A percentile compares a stretch with the other conserved stretches of the same genome.
These are phyloP conservation scores for Myotis pilosus DNA, from an alignment of 2,797 vertebrate species.

Conservation along the genomic window DNA sequence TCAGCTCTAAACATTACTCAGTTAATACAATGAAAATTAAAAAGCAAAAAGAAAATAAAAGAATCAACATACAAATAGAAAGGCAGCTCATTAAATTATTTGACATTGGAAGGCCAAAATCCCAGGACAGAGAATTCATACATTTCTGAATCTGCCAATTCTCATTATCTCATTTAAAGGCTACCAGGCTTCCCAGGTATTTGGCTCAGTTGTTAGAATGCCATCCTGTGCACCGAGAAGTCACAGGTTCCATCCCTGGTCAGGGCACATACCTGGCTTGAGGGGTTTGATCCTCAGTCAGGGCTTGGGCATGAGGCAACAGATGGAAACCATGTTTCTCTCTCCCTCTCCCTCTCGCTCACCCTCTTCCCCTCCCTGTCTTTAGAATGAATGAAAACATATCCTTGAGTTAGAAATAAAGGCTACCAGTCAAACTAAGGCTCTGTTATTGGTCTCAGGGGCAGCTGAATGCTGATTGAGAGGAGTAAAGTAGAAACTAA, in stretches of 20 bases:
- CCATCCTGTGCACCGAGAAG: not conserved
- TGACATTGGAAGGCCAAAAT: not conserved
- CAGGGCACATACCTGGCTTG: not conserved
- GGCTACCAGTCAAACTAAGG: not conserved
- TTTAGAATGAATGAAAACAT: not conserved
- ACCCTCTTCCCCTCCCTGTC: not conserved
- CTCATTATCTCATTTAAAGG: not conserved
- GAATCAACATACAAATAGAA: not conserved
- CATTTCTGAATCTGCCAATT: not conserved
- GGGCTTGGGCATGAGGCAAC: not conserved
- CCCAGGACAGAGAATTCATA: not conserved
- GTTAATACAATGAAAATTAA: conserved; percentile 22
- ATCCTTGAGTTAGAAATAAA: not conserved
- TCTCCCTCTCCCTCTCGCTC: not conserved
- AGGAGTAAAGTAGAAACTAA: not conserved
- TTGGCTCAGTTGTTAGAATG: not conserved
- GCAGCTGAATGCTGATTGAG: not conserved
- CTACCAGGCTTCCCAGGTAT: not conserved
- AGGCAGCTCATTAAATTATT: not conserved
- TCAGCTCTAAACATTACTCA: conserved; percentile 28
- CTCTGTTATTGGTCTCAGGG: not conserved
- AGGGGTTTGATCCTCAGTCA: not conserved
- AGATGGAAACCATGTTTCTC: not conserved
- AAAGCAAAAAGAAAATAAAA: not conserved
- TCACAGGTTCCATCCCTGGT: not conserved